phyloP scores from a whole-genome alignment of 1,140 invertebrate species.

The Megalopta genalis region DNA sequence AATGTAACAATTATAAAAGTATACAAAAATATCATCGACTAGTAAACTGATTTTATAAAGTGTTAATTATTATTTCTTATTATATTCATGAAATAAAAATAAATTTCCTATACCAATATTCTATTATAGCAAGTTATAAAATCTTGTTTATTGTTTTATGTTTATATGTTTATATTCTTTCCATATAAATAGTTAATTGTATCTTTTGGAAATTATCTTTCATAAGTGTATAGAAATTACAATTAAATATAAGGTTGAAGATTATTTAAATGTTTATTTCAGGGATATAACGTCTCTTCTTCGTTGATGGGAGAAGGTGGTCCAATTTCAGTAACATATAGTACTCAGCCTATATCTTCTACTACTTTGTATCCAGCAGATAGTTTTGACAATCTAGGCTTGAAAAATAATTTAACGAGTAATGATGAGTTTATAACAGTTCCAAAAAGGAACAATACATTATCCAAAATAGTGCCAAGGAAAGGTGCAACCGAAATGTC shows the following conservation, averaged over 20 bases:
- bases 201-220: not conserved
- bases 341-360: not conserved
- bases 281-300: conserved; percentile 24
- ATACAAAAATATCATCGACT: not conserved
- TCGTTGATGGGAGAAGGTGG: conserved; percentile 40
- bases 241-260: conserved; percentile 5
- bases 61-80: too few relatives aligned
- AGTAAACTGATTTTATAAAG: too few relatives aligned
- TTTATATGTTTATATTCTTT: not conserved
- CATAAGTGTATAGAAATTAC: not conserved
- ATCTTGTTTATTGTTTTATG: not conserved
- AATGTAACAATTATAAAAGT: too few relatives aligned
- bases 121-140: too few relatives aligned
- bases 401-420: conserved; percentile 29
- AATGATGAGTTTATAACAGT: conserved; percentile 28
- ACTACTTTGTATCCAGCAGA: not conserved
- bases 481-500: conserved; percentile 49
- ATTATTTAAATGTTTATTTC: conserved; percentile 16
- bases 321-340: conserved; percentile 28
- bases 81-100: too few relatives aligned
- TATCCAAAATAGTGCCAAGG: conserved; percentile 51
- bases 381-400: not conserved
- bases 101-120: too few relatives aligned
- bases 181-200: not conserved
- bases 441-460: conserved; percentile 44